Conservation (phyloP, 2,113 vertebrate species). For the Lepisosteus osseus region DNA sequence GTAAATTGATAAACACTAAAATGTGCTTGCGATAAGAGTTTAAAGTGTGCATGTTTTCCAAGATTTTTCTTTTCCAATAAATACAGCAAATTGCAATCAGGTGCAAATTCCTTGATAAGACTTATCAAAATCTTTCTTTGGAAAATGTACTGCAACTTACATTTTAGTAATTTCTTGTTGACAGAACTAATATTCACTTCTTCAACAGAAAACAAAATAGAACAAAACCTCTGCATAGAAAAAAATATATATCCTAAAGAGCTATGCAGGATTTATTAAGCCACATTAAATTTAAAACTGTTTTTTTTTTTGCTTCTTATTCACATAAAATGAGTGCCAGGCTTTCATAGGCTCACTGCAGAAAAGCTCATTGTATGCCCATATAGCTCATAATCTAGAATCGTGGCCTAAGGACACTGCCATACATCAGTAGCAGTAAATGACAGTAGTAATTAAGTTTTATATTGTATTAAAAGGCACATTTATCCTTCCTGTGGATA, state of each 20-base stretch:
- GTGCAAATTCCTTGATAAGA: too few species aligned
- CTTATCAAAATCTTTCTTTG: too few species aligned
- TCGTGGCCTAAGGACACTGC: background rate
- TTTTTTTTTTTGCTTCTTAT: background rate
- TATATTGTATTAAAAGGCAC: constrained; percentile 8
- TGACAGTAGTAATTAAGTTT: background rate
- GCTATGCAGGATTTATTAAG: background rate
- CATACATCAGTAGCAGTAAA: background rate
- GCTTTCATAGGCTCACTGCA: constrained; percentile 1
- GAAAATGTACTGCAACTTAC: too few species aligned
- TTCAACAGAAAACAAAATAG: too few species aligned
- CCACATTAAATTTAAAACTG: background rate
- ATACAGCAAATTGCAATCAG: too few species aligned
- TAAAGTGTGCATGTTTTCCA: too few species aligned
- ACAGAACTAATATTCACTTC: too few species aligned
- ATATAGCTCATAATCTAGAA: background rate
- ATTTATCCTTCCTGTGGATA: background rate
- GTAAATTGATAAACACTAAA: background rate
- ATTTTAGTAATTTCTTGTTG: too few species aligned
- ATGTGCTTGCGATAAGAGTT: background rate
- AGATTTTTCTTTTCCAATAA: too few species aligned
- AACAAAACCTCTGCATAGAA: too few species aligned
- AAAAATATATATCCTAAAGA: background rate
- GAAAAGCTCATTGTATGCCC: background rate
- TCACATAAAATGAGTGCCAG: background rate